Evolutionary conservation across 2,113 vertebrate genomes (phyloP).

Genomic region (Macquaria ambigua): DNA sequence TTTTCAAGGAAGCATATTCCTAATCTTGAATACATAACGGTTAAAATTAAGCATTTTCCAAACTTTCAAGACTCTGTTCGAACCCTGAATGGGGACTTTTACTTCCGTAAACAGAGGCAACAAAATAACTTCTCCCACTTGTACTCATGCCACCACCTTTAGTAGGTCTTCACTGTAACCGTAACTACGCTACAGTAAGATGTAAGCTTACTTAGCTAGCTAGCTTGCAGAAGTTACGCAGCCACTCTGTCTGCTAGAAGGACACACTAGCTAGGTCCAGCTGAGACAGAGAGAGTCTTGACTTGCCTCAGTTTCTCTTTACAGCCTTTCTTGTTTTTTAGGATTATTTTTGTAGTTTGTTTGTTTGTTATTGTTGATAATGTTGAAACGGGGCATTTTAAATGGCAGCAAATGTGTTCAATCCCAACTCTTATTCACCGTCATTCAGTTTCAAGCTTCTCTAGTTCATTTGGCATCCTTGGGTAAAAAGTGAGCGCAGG

Average conservation of each 20-base stretch:
- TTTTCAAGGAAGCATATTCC: no score
- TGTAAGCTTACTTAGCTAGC: not conserved
- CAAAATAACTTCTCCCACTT: no score
- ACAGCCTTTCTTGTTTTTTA: not conserved
- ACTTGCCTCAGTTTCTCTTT: not conserved
- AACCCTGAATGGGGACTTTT: not conserved
- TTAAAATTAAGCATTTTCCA: no score
- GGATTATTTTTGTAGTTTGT: not conserved
- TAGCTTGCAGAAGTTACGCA: not conserved
- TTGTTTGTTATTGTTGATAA: not conserved
- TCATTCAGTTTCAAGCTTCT: not conserved
- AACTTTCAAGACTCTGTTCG: no score
- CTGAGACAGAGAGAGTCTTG: not conserved
- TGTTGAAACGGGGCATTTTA: not conserved
- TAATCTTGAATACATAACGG: no score
- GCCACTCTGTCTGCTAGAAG: not conserved
- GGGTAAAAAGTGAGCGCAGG: not conserved
- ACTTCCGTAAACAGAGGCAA: no score
- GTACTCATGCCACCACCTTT: not conserved
- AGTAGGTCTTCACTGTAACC: not conserved
- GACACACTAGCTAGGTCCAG: not conserved
- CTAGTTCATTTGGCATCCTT: no score
- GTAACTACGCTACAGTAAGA: not conserved
- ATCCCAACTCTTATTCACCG: not conserved
- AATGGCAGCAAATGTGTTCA: not conserved